These are phyloP conservation scores for Diglossa cyanea DNA, from an alignment of 2,797 vertebrate species.

Conservation along the genomic window DNA sequence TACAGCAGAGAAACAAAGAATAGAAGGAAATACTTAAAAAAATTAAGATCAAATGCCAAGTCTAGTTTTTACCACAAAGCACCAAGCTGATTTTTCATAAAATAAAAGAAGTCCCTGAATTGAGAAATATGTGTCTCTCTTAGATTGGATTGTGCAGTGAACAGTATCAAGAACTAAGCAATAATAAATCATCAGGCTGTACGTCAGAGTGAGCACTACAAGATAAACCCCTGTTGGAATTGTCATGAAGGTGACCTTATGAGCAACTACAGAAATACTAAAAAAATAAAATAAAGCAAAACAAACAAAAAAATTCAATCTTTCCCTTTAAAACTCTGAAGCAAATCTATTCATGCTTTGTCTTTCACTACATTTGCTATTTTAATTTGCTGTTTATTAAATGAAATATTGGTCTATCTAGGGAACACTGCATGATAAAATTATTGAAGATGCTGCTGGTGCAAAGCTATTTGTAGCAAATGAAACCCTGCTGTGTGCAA, in stretches of 20 bases:
- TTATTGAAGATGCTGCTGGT: conserved; percentile 68
- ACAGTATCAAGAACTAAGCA: conserved; percentile 83
- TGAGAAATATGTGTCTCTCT: conserved; percentile 85
- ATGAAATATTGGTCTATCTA: conserved; percentile 65
- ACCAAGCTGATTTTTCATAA: conserved; percentile 79
- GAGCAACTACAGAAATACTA: conserved; percentile 44
- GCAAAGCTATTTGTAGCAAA: conserved; percentile 72
- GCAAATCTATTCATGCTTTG: conserved; percentile 43
- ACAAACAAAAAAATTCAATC: background rate
- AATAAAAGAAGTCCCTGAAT: conserved; percentile 83
- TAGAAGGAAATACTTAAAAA: conserved; percentile 59
- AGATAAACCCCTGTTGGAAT: conserved; percentile 77
- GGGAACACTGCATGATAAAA: conserved; percentile 62
- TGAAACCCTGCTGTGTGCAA: conserved; percentile 73
- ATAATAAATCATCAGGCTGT: conserved; percentile 82
- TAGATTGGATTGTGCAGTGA: conserved; percentile 87
- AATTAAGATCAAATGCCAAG: conserved; percentile 67
- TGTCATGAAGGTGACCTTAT: conserved; percentile 82
- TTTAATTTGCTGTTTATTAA: conserved; percentile 74
- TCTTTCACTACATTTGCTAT: conserved; percentile 47
- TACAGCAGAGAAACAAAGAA: conserved; percentile 16
- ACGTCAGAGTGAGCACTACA: conserved; percentile 76
- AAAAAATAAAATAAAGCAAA: conserved; percentile 38
- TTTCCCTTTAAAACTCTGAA: conserved; percentile 53
- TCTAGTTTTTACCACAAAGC: conserved; percentile 68